Base-by-base conservation (phyloP, 1,140 invertebrate species). In the Fopius arisanus region DNA sequence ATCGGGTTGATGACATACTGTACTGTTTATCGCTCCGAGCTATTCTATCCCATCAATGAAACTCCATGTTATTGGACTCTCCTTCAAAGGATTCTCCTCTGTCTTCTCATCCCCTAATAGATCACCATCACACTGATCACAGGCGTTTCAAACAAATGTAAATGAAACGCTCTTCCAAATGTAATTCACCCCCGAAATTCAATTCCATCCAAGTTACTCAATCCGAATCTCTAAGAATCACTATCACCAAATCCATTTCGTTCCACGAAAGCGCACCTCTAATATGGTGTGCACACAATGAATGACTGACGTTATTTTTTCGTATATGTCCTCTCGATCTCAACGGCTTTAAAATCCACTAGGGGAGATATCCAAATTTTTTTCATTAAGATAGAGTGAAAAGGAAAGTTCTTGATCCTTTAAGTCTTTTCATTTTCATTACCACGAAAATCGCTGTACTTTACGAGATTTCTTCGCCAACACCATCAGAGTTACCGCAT, bases 121-220 rank as follows among this genome's bases (percentile, higher is more conserved):
- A 37, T 37, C n/a, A n/a, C n/a, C n/a, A n/a, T n/a, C n/a, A n/a
- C n/a, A n/a, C n/a, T n/a, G 40, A n/a, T 48, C 33, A 43, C 28
- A 41, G 4, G 2, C 14, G 5, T 26, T 43, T 26, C 12, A 9
- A 43, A 6, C 9, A 23, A 21, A 10, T 68, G 19, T 0, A 37
- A 37, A 37, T 37, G 33, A 37, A 37, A 37, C 33, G 33, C 14
- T 37, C 33, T 29, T 0, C n/a, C 37, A 23, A 43, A 28, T 37
- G n/a, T 10, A n/a, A 14, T 29, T 16, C 66, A 23, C 48, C 3
- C n/a, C 26, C 51, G n/a, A n/a, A 29, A 37, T 37, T 29, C 41
- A 41, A 33, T 69, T 69, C 26, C 23, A 69, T 69, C 31, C 28
- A 48, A 40, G 51, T 69, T 51, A 69, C 51, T 51, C 29, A 51